Conservation (phyloP, 2,888 invertebrate species). For the Argynnis bischoffii region DNA sequence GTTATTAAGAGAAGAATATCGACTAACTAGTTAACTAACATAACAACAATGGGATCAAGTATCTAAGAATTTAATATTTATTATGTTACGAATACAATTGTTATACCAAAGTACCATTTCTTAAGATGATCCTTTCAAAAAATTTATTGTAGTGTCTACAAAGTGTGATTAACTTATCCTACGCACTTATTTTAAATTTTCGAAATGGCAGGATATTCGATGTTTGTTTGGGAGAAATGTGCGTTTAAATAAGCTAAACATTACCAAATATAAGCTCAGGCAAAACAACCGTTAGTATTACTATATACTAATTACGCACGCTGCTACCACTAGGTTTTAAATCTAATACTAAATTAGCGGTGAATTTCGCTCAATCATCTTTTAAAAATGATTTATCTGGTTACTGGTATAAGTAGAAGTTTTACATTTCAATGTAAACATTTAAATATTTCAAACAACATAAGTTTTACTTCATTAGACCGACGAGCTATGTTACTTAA, state of each 20-base stretch:
- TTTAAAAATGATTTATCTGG: neutral
- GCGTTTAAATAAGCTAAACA: conserved; percentile 49
- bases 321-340: conserved; percentile 15
- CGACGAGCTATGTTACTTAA: neutral
- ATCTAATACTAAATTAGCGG: conserved; percentile 3
- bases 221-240: conserved; percentile 43
- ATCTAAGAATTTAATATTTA: neutral
- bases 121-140: neutral
- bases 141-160: conserved; percentile 4
- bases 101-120: too few species aligned
- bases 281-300: conserved; percentile 65
- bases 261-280: conserved; percentile 72
- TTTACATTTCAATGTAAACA: neutral
- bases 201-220: conserved; percentile 35
- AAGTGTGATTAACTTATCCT: neutral
- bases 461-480: neutral
- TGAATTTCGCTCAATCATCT: neutral
- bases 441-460: neutral
- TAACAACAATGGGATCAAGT: neutral
- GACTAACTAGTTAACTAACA: too few species aligned
- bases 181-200: conserved; percentile 9
- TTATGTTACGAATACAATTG: too few species aligned
- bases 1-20: too few species aligned
- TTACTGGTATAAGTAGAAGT: neutral
- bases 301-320: conserved; percentile 24